A percentile compares a stretch with the other conserved stretches of the same genome.
These are phyloP conservation scores for Thereva nobilitata DNA, from an alignment of 2,888 invertebrate species.

Conservation along the genomic window DNA sequence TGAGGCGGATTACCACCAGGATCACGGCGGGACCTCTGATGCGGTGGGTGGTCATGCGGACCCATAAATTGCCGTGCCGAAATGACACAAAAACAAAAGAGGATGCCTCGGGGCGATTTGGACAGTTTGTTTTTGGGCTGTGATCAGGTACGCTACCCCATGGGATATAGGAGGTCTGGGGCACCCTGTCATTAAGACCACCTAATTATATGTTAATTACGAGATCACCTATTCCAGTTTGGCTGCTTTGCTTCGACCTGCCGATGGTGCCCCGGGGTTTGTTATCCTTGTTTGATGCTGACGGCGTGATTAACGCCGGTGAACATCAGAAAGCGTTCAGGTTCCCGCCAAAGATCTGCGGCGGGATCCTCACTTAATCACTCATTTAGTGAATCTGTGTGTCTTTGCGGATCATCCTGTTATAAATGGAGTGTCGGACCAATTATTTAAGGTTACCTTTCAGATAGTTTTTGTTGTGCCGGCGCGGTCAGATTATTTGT, in stretches of 20 bases:
- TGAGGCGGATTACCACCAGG: conserved; percentile 13
- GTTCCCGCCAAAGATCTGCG: conserved; percentile 8
- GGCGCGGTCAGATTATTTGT: too few relatives aligned
- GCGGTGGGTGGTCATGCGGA: conserved; percentile 31
- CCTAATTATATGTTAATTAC: conserved; percentile 37
- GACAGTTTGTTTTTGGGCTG: conserved; percentile 24
- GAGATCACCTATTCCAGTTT: conserved; percentile 12
- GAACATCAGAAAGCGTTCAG: conserved; percentile 21
- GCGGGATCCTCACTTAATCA: conserved; percentile 9
- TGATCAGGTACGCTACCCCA: conserved; percentile 7
- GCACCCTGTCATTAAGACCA: conserved; percentile 26
- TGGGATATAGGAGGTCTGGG: conserved; percentile 4
- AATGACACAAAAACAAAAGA: conserved; percentile 3
- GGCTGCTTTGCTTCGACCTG: background rate
- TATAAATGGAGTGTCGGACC: conserved; percentile 10
- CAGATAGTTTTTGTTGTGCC: too few relatives aligned
- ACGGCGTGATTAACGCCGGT: conserved; percentile 37
- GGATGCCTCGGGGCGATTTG: conserved; percentile 3
- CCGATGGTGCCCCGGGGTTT: conserved; percentile 3
- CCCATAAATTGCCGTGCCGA: conserved; percentile 28
- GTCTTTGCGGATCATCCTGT: conserved; percentile 4
- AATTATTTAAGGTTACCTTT: too few relatives aligned
- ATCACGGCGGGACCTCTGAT: background rate
- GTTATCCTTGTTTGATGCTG: conserved; percentile 37
- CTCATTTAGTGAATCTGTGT: conserved; percentile 23